These are phyloP conservation scores for Lithophane leautieri DNA, from an alignment of 2,888 invertebrate species.

Conservation along the genomic window DNA sequence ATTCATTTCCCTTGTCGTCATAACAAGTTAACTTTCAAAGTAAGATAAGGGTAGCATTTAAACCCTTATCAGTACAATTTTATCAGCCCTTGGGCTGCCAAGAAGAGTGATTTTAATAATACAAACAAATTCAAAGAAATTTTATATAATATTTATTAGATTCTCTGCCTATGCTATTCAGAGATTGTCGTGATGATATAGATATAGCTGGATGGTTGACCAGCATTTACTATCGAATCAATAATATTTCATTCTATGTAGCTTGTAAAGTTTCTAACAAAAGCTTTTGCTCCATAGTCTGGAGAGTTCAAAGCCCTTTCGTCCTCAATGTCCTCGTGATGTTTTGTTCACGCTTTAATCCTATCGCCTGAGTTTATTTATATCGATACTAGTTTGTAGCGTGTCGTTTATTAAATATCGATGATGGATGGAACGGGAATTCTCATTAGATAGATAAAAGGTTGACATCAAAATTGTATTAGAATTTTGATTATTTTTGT, in stretches of 20 bases:
- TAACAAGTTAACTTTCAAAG: constrained; percentile 18
- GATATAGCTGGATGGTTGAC: not conserved
- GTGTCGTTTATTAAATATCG: constrained; percentile 36
- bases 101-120: not conserved
- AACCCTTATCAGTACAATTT: constrained; percentile 17
- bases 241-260: constrained; percentile 22
- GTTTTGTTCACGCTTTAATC: constrained; percentile 55
- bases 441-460: constrained; percentile 23
- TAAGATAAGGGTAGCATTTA: not conserved
- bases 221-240: not conserved
- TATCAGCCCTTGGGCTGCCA: not conserved
- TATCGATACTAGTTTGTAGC: constrained; percentile 51
- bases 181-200: not conserved
- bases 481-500: not conserved
- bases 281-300: constrained; percentile 33
- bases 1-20: not conserved
- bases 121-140: not conserved
- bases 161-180: constrained; percentile 5
- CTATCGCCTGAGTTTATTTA: constrained; percentile 57
- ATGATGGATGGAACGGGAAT: constrained; percentile 15
- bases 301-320: constrained; percentile 61
- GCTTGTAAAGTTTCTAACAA: constrained; percentile 23
- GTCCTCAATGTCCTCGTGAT: constrained; percentile 58
- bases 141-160: not conserved
- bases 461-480: not conserved